phyloP scores from a whole-genome alignment of 2,888 invertebrate species.

The Stegana nigrithorax region DNA sequence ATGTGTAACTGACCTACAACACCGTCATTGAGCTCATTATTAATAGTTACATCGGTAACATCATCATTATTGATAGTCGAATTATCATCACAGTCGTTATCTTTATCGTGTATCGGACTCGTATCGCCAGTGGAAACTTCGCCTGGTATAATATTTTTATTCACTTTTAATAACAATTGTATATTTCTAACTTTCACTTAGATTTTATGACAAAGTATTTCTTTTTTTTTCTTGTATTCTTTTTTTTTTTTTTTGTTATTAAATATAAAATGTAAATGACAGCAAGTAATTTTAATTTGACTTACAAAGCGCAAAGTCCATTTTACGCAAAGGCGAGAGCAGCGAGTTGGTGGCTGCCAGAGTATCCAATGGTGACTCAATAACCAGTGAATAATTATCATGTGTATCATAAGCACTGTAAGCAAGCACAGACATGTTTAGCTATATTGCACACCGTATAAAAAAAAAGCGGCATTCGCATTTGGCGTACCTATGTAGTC shows the following conservation, averaged over 20 bases:
- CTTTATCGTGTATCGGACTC: slow-evolving; percentile 68
- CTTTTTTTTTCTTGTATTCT: no score
- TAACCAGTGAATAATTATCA: slow-evolving; percentile 67
- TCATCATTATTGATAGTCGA: slow-evolving; percentile 58
- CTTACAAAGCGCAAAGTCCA: slow-evolving; percentile 91
- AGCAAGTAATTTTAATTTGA: slow-evolving; percentile 40
- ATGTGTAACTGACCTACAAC: slow-evolving; percentile 67
- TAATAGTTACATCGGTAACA: slow-evolving; percentile 64
- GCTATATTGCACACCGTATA: not conserved
- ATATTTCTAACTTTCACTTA: no score
- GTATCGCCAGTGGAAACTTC: slow-evolving; percentile 68
- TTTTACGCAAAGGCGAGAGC: slow-evolving; percentile 76
- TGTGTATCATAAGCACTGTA: slow-evolving; percentile 64
- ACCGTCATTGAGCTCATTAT: slow-evolving; percentile 58
- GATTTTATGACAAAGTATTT: no score
- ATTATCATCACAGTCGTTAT: slow-evolving; percentile 63
- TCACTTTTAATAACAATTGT: no score
- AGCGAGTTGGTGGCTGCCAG: slow-evolving; percentile 59
- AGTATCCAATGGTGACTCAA: slow-evolving; percentile 68
- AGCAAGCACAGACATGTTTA: not conserved
- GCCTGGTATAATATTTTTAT: slow-evolving; percentile 49
- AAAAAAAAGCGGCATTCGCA: not conserved
- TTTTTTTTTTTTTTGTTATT: not conserved
- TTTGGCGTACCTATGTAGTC: slow-evolving; percentile 58
- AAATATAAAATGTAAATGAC: not conserved